Percentiles rank a stretch among this genome's conserved stretches.
These are phyloP conservation scores for Palythoa grandis DNA, from an alignment of 92 coral and sea anemone genomes.

Conservation along the genomic window DNA sequence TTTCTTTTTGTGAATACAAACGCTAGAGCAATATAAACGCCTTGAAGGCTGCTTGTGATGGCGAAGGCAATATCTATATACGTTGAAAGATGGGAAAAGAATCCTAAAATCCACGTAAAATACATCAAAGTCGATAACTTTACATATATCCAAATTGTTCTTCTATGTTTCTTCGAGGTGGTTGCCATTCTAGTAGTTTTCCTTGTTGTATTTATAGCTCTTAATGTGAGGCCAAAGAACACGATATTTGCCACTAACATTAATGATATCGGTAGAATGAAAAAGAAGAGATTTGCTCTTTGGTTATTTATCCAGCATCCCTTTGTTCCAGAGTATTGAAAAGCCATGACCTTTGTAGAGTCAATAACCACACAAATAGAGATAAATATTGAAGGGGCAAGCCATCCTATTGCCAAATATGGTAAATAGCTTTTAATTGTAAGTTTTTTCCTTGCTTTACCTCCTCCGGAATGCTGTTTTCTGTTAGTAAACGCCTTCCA, in stretches of 20 bases:
- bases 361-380: constrained; percentile 60
- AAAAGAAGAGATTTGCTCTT: constrained; percentile 42
- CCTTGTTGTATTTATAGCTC: constrained; percentile 43
- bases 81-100: no score
- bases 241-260: constrained; percentile 49
- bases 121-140: no score
- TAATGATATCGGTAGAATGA: constrained; percentile 59
- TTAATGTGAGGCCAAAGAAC: constrained; percentile 64
- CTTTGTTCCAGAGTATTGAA: constrained; percentile 62
- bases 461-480: not conserved
- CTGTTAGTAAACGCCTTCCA: constrained; percentile 34
- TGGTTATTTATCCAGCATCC: constrained; percentile 72
- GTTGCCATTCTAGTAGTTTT: no score
- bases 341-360: constrained; percentile 52
- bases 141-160: no score
- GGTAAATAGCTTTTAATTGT: not conserved
- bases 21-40: no score
- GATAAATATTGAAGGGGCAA: constrained; percentile 63
- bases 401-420: constrained; percentile 55
- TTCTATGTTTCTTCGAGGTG: no score
- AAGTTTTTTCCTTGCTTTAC: not conserved
- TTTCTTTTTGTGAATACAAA: no score
- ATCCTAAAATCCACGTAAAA: no score
- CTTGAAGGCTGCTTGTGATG: no score
- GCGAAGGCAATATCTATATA: no score